Evolutionary conservation across 2,113 vertebrate species (phyloP), one percentile per base, ranked within the genome.

Genomic region (Corynorhinus townsendii): DNA sequence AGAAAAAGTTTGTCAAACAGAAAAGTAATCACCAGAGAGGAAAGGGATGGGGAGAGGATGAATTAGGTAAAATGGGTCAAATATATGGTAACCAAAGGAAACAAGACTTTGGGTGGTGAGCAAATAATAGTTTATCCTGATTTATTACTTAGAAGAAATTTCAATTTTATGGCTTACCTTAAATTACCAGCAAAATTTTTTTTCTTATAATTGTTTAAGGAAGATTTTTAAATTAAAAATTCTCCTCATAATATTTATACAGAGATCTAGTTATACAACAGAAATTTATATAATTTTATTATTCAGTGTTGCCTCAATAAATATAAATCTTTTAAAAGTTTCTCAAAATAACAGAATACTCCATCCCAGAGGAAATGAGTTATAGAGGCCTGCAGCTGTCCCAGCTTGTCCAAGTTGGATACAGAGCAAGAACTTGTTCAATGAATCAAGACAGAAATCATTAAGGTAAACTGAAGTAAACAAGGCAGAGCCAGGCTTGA

Each of bases 131-230:
- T 84, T 52, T 80, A 49, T 66, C n/a, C 33, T 84, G 35, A 93
- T 89, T 93, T 89, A 4, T 76, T 95, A 89, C 47, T 47, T 66
- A 89, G 24, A 86, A 95, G 66, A 84, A 79, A 86, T 72, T 94
- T 95, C 22, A 93, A 77, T 76, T 64, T 91, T 91, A 49, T 71
- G 35, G 10, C 45, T 85, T 95, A 81, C 59, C n/a, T 82, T 40
- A 68, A 93, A 17, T 10, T 76, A 81, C 30, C 10, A 73, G 62
- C 4, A 90, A 82, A 43, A 7, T 1, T 8, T 94, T 69, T 69
- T 93, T 90, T 82, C 40, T 84, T 88, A 20, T 73, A 93, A 90
- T 87, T 92, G 10, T 90, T 84, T 47, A 77, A 87, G 40, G 3
- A 69, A 84, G 5, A 84, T 94, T 90, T 52, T 30, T 38, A 72